Base-by-base conservation (phyloP, 2,888 invertebrate genomes). In the Dryadula phaetusa region DNA sequence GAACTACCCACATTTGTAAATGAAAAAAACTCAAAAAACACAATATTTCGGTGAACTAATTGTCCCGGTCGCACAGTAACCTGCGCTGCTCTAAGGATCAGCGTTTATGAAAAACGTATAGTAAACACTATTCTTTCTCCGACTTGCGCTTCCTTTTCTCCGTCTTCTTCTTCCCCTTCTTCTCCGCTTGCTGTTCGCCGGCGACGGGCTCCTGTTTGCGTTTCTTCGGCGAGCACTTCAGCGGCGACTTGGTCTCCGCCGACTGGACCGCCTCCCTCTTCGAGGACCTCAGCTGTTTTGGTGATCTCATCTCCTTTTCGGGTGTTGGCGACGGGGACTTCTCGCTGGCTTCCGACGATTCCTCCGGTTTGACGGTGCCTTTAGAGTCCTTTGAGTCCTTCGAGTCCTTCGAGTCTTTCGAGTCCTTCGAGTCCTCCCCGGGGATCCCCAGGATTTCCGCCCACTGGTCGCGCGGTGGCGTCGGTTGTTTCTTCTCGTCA, bases 361-460 rank as follows among this genome's bases (percentile, higher is more conserved):
- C 70, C 40, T 78, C 77, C 53, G 60, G 69, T 34, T 68, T 73
- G 4, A 71, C 66, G 7, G 73, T 66, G 20, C 8, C 12, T 25
- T 76, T 77, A 6, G 76, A 68, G 10, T 82, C 77, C 53, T 70
- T 74, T 34, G 70, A 61, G 42, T 72, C 73, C 18, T 78, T 12
- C 2, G n/a, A n/a, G 20, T 4, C 12, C 16, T 76, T 77, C 6
- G 76, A 68, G 10, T 82, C 77, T 53, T 70, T 74, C 37, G 70
- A 61, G 42, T 72, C 73, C 18, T 78, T 12, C 2, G n/a, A n/a
- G n/a, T 37, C 82, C n/a, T 88, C 83, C 37, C 85, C 88, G 0
- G 92, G 91, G 1, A 92, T 90, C 72, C 91, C 92, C 28, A 92
- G 85, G 10, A 92, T 92, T 40, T 92, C 92, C 2, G 92, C 90